A percentile compares a stretch with the other conserved stretches of the same genome.
Conservation (phyloP, 2,888 invertebrate genomes). For the Protodeltote pygarga region DNA sequence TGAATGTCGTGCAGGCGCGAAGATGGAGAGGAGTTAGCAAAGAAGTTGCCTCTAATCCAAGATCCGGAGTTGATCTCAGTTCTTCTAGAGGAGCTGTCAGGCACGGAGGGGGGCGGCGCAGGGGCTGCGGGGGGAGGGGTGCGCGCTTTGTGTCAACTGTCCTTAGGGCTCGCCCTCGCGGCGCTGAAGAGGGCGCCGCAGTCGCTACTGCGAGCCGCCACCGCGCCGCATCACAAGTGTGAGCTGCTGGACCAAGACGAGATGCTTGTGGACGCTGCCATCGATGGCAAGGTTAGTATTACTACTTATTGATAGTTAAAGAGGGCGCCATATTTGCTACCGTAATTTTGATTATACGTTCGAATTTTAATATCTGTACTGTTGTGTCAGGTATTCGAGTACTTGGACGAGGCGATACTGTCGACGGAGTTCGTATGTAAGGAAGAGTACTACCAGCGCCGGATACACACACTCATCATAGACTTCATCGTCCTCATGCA, state of each 20-base stretch:
- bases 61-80: conserved; percentile 87
- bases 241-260: conserved; percentile 92
- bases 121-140: conserved; percentile 56
- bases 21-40: conserved; percentile 91
- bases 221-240: conserved; percentile 47
- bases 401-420: conserved; percentile 91
- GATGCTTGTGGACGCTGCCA: conserved; percentile 91
- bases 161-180: conserved; percentile 71
- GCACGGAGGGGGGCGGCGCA: conserved; percentile 33
- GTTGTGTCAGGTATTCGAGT: conserved; percentile 90
- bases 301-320: no score
- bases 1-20: conserved; percentile 84
- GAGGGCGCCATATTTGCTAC: no score
- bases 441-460: conserved; percentile 93
- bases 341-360: no score
- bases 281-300: conserved; percentile 87
- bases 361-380: background rate
- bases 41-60: conserved; percentile 89
- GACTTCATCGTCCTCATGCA: conserved; percentile 98
- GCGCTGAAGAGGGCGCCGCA: conserved; percentile 78
- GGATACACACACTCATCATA: conserved; percentile 94
- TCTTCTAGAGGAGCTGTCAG: conserved; percentile 82
- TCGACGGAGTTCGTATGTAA: conserved; percentile 89
- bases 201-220: conserved; percentile 58
- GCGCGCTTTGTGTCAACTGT: conserved; percentile 72